Base-by-base conservation (phyloP, 2,113 vertebrate species). In the Hippocampus abdominalis region DNA sequence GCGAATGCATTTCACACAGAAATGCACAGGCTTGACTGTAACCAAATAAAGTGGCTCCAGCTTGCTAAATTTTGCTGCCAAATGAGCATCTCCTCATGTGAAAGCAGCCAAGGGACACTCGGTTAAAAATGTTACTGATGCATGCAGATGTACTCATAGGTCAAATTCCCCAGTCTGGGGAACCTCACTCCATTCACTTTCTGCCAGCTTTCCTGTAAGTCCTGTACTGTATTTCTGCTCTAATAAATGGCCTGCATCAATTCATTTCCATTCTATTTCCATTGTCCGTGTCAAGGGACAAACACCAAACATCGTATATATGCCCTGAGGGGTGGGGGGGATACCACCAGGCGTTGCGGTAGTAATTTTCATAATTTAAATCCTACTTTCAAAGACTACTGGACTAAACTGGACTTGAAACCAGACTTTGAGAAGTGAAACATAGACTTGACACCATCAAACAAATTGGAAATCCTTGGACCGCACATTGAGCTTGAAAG, bases 21-120 rank as follows among this genome's bases (percentile, higher is more conserved):
- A 23, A 42, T 64, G 39, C n/a, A 64, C 62, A 64, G 13, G 40
- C 62, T 25, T 23, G 42, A 27, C 62, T 64, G 11, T 64, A 44
- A 64, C 39, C 21, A 44, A 46, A 64, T 13, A 59, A 59, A 64
- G 40, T 44, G 62, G 12, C 62, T 64, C 39, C 21, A 15, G 32
- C 21, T 9, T 40, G 54, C 54, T 56, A 56, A 56, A 25, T 56
- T 56, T 56, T 25, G 54, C 54, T 56, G 54, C 54, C 54, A 56
- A 56, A 56, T 56, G 54, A 56, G 54, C 54, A 56, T 25, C 54
- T 56, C 54, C 54, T 56, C 54, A 56, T 27, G 54, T 56, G 54
- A 56, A 56, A 56, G 54, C n/a, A 56, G 54, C 54, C 54, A 56
- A 25, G 54, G 54, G 54, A 56, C 12, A 56, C 25, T 25, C n/a